Percentiles rank a stretch among this genome's conserved stretches.
Evolutionary conservation across 2,113 vertebrate genomes (phyloP).

Genomic region (Vidua chalybeata): DNA sequence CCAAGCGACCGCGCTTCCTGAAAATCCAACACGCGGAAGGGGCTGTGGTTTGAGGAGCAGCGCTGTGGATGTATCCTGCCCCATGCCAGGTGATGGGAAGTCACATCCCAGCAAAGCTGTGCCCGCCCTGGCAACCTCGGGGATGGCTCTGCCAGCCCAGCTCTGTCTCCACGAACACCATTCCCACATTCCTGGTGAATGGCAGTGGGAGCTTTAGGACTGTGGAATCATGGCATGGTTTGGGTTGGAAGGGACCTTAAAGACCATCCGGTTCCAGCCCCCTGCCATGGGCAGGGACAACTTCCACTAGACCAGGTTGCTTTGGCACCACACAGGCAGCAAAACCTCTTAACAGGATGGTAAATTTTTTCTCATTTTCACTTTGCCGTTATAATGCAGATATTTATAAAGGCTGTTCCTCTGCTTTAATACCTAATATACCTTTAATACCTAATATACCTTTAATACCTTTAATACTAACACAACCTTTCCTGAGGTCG

Average conservation of each 20-base stretch:
- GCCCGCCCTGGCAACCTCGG: rapidly evolving
- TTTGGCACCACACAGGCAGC: rapidly evolving
- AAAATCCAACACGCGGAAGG: background rate
- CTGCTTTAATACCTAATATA: background rate
- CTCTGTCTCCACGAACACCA: rapidly evolving
- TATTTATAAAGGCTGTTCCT: background rate
- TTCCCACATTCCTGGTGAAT: rapidly evolving
- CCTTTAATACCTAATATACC: background rate
- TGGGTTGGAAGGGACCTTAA: background rate
- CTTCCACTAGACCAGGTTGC: background rate
- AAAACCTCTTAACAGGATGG: background rate
- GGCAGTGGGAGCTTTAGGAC: background rate
- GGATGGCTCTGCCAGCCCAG: background rate
- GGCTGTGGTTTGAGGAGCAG: background rate
- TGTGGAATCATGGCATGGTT: background rate
- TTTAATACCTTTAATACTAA: background rate
- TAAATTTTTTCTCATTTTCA: background rate
- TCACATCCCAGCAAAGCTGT: background rate
- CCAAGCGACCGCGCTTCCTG: conserved; percentile 20
- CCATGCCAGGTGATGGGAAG: background rate
- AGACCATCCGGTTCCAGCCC: background rate
- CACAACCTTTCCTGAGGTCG: background rate
- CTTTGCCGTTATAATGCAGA: background rate
- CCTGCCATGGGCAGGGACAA: background rate
- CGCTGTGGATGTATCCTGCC: background rate